These are phyloP conservation scores for Trematocara marginatum DNA, from an alignment of 2,113 vertebrate species.

Conservation along the genomic window DNA sequence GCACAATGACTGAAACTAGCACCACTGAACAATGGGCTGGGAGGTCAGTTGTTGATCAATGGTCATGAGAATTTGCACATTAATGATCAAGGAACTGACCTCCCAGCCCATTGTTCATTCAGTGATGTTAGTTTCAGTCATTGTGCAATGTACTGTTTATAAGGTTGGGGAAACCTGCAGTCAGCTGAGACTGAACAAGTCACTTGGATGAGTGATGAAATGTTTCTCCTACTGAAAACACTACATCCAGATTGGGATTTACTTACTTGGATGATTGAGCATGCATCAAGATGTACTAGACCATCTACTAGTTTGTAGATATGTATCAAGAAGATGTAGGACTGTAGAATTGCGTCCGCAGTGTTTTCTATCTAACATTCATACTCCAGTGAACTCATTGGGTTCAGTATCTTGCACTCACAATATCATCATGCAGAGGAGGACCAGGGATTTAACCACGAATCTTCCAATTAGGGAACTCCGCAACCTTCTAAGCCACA, in stretches of 20 bases:
- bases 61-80: neutral
- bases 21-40: neutral
- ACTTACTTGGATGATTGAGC: neutral
- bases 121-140: neutral
- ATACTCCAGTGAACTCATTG: neutral
- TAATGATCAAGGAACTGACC: neutral
- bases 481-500: neutral
- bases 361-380: neutral
- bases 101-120: neutral
- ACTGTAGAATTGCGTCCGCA: neutral
- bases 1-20: neutral
- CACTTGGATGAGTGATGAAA: neutral
- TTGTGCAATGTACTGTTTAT: neutral
- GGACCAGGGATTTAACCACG: neutral
- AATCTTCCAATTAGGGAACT: neutral
- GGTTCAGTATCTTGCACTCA: neutral
- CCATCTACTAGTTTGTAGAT: neutral
- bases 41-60: neutral
- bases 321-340: neutral
- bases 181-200: neutral
- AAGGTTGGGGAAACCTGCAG: neutral
- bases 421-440: neutral
- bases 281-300: neutral
- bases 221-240: neutral
- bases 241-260: neutral